phyloP scores from a whole-genome alignment of 23 tunicate genomes.

The Phallusia fumigata region DNA sequence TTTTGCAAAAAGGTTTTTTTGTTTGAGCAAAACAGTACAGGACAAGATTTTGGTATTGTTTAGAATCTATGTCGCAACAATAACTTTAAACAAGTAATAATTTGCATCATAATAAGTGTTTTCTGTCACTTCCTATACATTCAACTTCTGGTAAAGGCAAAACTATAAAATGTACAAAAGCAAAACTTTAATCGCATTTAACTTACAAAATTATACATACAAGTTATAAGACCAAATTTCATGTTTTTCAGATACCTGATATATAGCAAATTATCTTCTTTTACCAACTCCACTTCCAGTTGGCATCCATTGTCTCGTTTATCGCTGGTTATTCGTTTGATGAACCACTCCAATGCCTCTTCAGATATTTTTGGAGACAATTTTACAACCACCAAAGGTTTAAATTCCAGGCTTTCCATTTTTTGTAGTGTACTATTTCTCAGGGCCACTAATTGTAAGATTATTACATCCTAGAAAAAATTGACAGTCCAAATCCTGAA shows the following conservation, averaged over 20 bases:
- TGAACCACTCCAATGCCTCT: slow-evolving; percentile 35
- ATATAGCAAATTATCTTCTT: slow-evolving; percentile 13
- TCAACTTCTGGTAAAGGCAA: no score
- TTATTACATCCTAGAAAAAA: background rate
- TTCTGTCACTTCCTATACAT: no score
- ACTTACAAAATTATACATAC: no score
- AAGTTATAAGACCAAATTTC: background rate
- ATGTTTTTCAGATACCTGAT: slow-evolving; percentile 7
- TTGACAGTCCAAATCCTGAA: background rate
- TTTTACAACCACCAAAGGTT: slow-evolving; percentile 38
- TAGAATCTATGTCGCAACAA: no score
- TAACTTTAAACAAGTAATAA: no score
- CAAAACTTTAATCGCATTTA: no score
- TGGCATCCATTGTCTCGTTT: slow-evolving; percentile 43
- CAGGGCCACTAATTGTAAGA: background rate
- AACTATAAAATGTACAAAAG: no score
- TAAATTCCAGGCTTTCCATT: background rate
- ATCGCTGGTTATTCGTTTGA: slow-evolving; percentile 22
- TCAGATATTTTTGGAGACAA: slow-evolving; percentile 30
- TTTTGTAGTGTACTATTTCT: no score
- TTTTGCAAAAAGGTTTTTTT: no score
- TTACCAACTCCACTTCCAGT: slow-evolving; percentile 12
- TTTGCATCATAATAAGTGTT: no score
- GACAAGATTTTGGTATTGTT: no score
- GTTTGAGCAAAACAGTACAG: no score